A percentile compares a stretch with the other conserved stretches of the same genome.
These are phyloP conservation scores for Dynastes tityus DNA, from an alignment of 2,888 invertebrate species.

Conservation along the genomic window DNA sequence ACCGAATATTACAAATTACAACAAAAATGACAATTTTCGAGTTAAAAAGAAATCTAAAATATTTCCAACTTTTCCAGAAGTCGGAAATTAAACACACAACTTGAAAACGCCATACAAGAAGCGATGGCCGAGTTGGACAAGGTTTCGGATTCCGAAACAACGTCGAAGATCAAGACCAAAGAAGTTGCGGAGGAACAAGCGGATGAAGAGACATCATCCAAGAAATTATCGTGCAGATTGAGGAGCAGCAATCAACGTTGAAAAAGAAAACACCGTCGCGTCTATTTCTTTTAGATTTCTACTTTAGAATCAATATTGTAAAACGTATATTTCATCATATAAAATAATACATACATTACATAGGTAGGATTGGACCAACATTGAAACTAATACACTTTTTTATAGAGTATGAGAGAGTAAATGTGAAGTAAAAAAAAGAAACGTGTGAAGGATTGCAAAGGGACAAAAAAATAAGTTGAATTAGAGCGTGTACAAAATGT, in stretches of 20 bases:
- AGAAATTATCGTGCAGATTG: constrained; percentile 70
- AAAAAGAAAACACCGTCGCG: constrained; percentile 4
- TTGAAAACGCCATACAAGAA: constrained; percentile 94
- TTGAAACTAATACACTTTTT: constrained; percentile 59
- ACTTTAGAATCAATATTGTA: no score
- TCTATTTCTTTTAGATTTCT: neutral
- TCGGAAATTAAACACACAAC: constrained; percentile 91
- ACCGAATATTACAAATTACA: neutral
- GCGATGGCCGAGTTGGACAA: constrained; percentile 92
- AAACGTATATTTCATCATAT: constrained; percentile 10
- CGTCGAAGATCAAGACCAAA: constrained; percentile 62
- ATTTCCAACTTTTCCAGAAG: constrained; percentile 76
- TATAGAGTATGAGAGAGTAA: constrained; percentile 27
- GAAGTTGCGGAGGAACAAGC: constrained; percentile 51
- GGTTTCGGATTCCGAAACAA: constrained; percentile 70
- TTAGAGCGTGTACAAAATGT: constrained; percentile 57
- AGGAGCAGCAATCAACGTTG: constrained; percentile 73
- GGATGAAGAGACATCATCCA: constrained; percentile 51
- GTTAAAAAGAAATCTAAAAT: neutral
- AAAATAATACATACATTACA: constrained; percentile 11
- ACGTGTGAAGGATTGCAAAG: constrained; percentile 48
- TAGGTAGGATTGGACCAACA: constrained; percentile 65
- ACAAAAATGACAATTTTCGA: neutral
- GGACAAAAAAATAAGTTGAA: constrained; percentile 37
- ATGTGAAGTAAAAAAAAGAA: constrained; percentile 30